Evolutionary conservation across 2,113 vertebrate genomes (phyloP).

Genomic region (Macquaria australasica): DNA sequence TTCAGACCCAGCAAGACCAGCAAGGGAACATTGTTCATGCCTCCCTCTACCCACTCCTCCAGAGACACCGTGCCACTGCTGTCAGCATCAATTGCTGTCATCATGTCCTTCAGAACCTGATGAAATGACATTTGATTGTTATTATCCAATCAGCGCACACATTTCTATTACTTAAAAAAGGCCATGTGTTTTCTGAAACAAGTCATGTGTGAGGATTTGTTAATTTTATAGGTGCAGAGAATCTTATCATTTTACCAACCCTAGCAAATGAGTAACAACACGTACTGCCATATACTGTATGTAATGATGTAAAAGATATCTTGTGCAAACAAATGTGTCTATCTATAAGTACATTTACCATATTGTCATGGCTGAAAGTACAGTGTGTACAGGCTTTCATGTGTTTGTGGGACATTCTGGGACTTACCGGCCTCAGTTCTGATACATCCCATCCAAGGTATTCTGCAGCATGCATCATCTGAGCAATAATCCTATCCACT

Average conservation of each 20-base stretch:
- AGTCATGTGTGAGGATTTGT: not conserved
- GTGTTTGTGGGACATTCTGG: not conserved
- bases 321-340: slow-evolving; percentile 25
- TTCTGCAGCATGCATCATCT: slow-evolving; percentile 93
- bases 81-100: slow-evolving; percentile 93
- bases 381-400: not conserved
- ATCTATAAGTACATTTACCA: not conserved
- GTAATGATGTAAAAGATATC: not conserved
- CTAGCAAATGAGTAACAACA: slow-evolving; percentile 50
- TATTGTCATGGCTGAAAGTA: not conserved
- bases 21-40: slow-evolving; percentile 92
- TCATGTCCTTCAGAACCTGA: slow-evolving; percentile 95
- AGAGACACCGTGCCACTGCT: slow-evolving; percentile 92
- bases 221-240: not conserved
- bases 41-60: slow-evolving; percentile 93
- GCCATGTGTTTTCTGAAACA: slow-evolving; percentile 1
- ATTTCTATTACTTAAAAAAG: slow-evolving; percentile 4
- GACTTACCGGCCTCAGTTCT: slow-evolving; percentile 90
- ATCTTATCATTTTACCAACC: slow-evolving; percentile 20
- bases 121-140: slow-evolving; percentile 36
- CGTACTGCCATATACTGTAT: not conserved
- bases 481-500: slow-evolving; percentile 91
- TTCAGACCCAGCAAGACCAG: slow-evolving; percentile 93
- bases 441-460: slow-evolving; percentile 93
- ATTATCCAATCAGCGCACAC: slow-evolving; percentile 29